phyloP scores from a whole-genome alignment of 2,888 invertebrate genomes.

The Hedychridium roseum region DNA sequence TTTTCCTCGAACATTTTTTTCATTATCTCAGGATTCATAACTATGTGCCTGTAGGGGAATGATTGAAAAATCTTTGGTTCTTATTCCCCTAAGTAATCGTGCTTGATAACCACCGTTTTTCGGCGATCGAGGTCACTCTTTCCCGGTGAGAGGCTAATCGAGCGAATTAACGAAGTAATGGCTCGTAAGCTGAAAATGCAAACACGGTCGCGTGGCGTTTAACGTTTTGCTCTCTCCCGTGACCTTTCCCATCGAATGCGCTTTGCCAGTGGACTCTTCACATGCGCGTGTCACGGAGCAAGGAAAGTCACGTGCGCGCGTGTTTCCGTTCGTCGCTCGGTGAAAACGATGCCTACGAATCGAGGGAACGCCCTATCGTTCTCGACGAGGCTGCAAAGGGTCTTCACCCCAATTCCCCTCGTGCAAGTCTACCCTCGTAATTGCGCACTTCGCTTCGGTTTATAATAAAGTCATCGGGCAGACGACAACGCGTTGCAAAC shows the following conservation, averaged over 20 bases:
- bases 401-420: constrained; percentile 33
- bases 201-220: constrained; percentile 51
- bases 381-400: constrained; percentile 31
- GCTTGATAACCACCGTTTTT: not conserved
- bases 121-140: not conserved
- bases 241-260: constrained; percentile 29
- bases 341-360: constrained; percentile 41
- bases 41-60: too few relatives aligned
- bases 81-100: not conserved
- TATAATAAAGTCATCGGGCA: constrained; percentile 53
- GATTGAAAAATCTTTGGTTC: too few relatives aligned
- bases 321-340: not conserved
- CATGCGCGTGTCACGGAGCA: constrained; percentile 19
- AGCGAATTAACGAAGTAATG: constrained; percentile 46
- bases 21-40: too few relatives aligned
- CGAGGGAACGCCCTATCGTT: constrained; percentile 46
- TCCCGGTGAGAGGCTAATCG: constrained; percentile 28
- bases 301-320: not conserved
- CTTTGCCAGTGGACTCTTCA: constrained; percentile 22
- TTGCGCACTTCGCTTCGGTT: constrained; percentile 52
- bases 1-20: too few relatives aligned
- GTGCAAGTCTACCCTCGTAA: constrained; percentile 44
- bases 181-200: constrained; percentile 46
- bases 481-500: constrained; percentile 31
- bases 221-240: constrained; percentile 9